Conservation (phyloP, 2,797 vertebrate genomes). For the Alosa sapidissima region DNA sequence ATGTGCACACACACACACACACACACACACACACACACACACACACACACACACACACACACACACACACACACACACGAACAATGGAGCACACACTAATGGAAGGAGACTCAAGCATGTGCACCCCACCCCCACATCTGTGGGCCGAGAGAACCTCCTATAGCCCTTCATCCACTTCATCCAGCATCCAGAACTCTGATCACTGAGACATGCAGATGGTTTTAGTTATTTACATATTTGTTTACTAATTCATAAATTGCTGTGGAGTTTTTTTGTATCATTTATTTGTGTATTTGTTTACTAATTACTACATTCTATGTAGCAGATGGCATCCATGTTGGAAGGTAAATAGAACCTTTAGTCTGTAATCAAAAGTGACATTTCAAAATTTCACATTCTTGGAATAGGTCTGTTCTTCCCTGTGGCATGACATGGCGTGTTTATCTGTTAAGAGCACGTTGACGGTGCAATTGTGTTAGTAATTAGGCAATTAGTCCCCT, state of each 20-base stretch:
- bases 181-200: neutral
- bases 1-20: neutral
- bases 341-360: neutral
- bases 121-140: neutral
- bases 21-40: slow-evolving; percentile 12
- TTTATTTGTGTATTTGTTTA: neutral
- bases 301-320: neutral
- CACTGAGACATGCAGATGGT: neutral
- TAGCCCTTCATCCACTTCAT: neutral
- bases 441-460: slow-evolving; percentile 57
- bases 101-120: neutral
- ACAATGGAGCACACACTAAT: neutral
- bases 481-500: slow-evolving; percentile 57
- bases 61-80: slow-evolving; percentile 15
- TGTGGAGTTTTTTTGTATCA: neutral
- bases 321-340: slow-evolving; percentile 4
- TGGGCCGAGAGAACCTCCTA: neutral
- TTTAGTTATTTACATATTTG: neutral
- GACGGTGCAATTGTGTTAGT: slow-evolving; percentile 48
- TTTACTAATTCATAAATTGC: neutral
- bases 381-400: slow-evolving; percentile 33
- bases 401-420: slow-evolving; percentile 8
- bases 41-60: slow-evolving; percentile 3
- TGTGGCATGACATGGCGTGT: neutral
- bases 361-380: slow-evolving; percentile 32